Evolutionary conservation across 2,797 vertebrate genomes (phyloP).

Genomic region (Myripristis murdjan): DNA sequence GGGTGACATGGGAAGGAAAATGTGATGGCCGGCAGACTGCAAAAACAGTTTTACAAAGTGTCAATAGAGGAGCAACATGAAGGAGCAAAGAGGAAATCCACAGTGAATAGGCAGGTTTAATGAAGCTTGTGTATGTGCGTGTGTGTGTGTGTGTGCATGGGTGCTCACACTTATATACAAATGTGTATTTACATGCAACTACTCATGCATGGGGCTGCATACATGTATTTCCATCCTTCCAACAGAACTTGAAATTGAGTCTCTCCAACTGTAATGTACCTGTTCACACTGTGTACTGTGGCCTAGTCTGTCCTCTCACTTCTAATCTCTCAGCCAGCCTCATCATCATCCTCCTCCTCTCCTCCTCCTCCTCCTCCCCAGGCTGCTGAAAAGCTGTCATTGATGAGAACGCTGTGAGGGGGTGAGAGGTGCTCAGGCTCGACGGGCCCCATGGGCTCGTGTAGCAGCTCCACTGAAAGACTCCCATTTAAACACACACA

Average conservation of each 20-base stretch:
- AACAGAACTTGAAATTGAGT: slow-evolving; percentile 22
- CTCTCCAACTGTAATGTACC: slow-evolving; percentile 52
- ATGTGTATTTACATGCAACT: background rate
- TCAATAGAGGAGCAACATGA: slow-evolving; percentile 43
- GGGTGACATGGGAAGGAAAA: slow-evolving; percentile 80
- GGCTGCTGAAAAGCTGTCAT: slow-evolving; percentile 84
- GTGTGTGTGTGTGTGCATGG: slow-evolving; percentile 10
- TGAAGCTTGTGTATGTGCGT: slow-evolving; percentile 5
- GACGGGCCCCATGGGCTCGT: slow-evolving; percentile 79
- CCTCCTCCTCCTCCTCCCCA: slow-evolving; percentile 78
- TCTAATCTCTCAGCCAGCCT: slow-evolving; percentile 68
- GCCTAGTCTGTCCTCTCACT: slow-evolving; percentile 48
- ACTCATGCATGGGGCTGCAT: background rate
- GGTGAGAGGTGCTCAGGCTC: slow-evolving; percentile 81
- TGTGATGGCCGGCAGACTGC: slow-evolving; percentile 68
- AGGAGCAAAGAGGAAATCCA: slow-evolving; percentile 14
- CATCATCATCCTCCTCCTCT: slow-evolving; percentile 49
- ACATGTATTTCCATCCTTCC: slow-evolving; percentile 7
- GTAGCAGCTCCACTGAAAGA: slow-evolving; percentile 81
- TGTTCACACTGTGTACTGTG: slow-evolving; percentile 46
- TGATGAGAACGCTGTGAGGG: slow-evolving; percentile 81
- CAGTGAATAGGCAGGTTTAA: slow-evolving; percentile 23
- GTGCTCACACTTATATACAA: slow-evolving; percentile 16
- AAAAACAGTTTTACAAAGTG: slow-evolving; percentile 68
- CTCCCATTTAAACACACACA: slow-evolving; percentile 81